Percentiles rank a stretch among this genome's conserved stretches.
Conservation (phyloP, 2,888 invertebrate species). For the Parapristionchus giblindavisi region DNA sequence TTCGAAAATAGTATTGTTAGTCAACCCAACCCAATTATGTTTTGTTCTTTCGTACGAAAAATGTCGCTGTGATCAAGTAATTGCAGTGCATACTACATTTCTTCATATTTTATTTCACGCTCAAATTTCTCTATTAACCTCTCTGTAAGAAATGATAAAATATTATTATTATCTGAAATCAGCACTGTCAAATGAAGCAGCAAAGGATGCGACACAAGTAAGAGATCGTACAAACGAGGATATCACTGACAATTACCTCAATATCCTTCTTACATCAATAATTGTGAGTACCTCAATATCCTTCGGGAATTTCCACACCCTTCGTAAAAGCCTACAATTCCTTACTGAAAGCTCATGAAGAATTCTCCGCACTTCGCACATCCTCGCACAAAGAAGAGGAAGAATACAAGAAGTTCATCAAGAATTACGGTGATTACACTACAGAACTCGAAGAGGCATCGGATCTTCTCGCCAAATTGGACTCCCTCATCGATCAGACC, state of each 20-base stretch:
- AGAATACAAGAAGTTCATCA: neutral
- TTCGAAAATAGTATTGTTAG: too few relatives aligned
- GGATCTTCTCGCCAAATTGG: neutral
- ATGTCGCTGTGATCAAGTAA: too few relatives aligned
- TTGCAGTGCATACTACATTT: too few relatives aligned
- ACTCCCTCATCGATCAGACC: neutral
- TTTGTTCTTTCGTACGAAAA: too few relatives aligned
- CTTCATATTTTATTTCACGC: too few relatives aligned
- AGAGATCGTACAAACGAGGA: neutral
- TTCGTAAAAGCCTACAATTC: neutral
- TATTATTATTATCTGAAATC: too few relatives aligned
- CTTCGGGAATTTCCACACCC: neutral
- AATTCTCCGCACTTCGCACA: neutral
- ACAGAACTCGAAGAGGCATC: neutral
- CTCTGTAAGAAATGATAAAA: too few relatives aligned
- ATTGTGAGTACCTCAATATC: neutral
- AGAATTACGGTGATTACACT: neutral
- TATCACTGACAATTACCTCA: neutral
- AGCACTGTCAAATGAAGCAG: too few relatives aligned
- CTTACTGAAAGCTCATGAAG: neutral
- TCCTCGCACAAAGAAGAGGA: neutral
- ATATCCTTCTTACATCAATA: neutral
- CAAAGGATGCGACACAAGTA: too few relatives aligned
- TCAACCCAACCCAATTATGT: too few relatives aligned
- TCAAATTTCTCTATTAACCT: too few relatives aligned